Base-by-base conservation (phyloP, 2,888 invertebrate genomes). In the Heteromurus nitidus region DNA sequence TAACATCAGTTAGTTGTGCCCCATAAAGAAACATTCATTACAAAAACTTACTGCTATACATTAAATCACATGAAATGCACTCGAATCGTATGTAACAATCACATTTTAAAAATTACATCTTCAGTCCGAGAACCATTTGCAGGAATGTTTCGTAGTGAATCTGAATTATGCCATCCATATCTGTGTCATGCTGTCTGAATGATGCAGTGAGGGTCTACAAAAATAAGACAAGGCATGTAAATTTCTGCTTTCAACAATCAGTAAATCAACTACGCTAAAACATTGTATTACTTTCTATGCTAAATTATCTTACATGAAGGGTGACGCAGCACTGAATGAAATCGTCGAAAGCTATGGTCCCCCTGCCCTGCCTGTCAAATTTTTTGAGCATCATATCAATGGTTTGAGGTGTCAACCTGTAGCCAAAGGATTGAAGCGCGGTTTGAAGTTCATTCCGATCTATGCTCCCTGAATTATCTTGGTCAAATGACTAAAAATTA, bases 281-380 rank as follows among this genome's bases (percentile, higher is more conserved):
- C 26, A 22, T 16, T 55, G 55, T 3, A 55, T 55, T 50, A n/a
- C n/a, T n/a, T n/a, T n/a, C n/a, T n/a, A n/a, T n/a, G n/a, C n/a
- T n/a, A 75, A 80, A 76, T 80, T 67, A 50, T 93, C 95, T 94
- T 91, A 97, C 97, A 91, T 97, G 95, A 88, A 98, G 91, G 72
- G 95, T 94, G 84, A 98, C 93, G 89, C 97, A 97, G 89, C 97
- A 96, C 89, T 98, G 98, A 87, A 99, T 98, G 89, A 99, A 99
- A 90, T 99, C 99, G 91, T 99, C 99, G 90, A 99, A 99, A 72
- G 96, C 92, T 87, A 99, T 95, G 7, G 94, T 95, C 36, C 96
- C 82, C 69, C 92, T 91, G n/a, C 97, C 97, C 88, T 93, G 94
- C 85, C 98, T 92, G 90, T 99, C 99, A 90, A 98, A 99, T 90